Percentiles rank a stretch among this genome's conserved stretches.
These are phyloP conservation scores for Fringilla coelebs DNA, from an alignment of 2,797 vertebrate genomes.

Conservation along the genomic window DNA sequence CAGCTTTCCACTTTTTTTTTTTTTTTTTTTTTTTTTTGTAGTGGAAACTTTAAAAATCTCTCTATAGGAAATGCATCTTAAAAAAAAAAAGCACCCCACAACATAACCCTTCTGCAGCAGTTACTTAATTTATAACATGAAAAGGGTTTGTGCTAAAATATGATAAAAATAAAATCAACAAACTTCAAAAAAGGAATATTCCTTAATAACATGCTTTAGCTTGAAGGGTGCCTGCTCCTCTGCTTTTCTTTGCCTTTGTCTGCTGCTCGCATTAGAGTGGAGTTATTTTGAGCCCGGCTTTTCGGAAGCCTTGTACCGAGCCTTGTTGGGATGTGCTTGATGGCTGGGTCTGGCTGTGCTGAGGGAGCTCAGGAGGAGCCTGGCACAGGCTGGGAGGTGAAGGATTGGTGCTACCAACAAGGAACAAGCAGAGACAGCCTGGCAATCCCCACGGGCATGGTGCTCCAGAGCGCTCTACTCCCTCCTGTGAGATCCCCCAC, in stretches of 20 bases:
- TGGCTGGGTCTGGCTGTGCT: not conserved
- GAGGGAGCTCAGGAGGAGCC: not conserved
- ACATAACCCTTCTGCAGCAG: conserved; percentile 64
- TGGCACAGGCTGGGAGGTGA: not conserved
- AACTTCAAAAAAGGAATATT: conserved; percentile 54
- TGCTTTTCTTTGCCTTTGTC: conserved; percentile 54
- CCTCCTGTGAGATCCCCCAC: rapidly evolving
- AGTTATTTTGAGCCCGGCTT: conserved; percentile 51
- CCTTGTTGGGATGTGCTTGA: not conserved
- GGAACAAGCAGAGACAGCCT: not conserved
- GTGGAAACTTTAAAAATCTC: conserved; percentile 70
- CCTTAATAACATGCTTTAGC: conserved; percentile 39
- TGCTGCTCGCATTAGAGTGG: not conserved
- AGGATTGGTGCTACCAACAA: not conserved
- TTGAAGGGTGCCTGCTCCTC: conserved; percentile 32
- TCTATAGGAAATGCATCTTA: conserved; percentile 70
- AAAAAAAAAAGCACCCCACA: conserved; percentile 9
- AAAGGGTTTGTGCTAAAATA: conserved; percentile 75
- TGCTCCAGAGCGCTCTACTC: rapidly evolving
- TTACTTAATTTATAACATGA: conserved; percentile 74
- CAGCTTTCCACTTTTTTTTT: conserved; percentile 43
- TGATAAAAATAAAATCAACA: conserved; percentile 72
- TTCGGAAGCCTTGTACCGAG: not conserved
- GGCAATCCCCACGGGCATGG: rapidly evolving
- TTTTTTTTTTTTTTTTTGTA: not conserved